Evolutionary conservation across 2,113 vertebrate species (phyloP), one percentile per base, ranked within the genome.

Genomic region (Cryptotis parvus): DNA sequence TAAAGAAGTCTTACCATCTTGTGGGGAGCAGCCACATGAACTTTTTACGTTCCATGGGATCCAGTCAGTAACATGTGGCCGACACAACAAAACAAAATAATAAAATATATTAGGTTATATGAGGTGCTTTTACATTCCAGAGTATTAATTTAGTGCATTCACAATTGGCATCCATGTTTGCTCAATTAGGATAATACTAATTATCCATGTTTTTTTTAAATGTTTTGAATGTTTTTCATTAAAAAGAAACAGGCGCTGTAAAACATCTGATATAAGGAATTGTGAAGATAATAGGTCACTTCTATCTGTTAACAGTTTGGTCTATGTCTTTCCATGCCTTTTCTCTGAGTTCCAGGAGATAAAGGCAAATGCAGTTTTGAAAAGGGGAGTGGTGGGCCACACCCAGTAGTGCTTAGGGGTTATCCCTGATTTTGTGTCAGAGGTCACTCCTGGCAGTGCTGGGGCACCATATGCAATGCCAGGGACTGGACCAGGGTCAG

Each of bases 121-220:
- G 45, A 85, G 65, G 9, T 73, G 37, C 41, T 91, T 93, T 91
- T 70, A 87, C 16, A 87, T 65, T 79, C 52, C 22, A 84, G 41
- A 66, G 58, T 85, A 39, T 82, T 91, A 75, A 52, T 41, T 79
- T 89, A 93, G 76, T 94, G 86, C 63, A 58, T 87, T 41, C 58
- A 80, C 29, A 27, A 2, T 84, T 76, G n/a, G n/a, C 52, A 35
- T 58, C 18, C 55, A 58, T 58, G 55, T 58, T 58, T 58, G 55
- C 55, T 58, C 18, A 58, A 58, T 58, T 24, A 58, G 55, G 55
- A 43, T 74, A 84, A 87, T 27, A 33, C 37, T 55, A 77, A 92
- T 87, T 95, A 68, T 35, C 89, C 14, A 88, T 15, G 66, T 84
- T 93, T 69, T 39, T 92, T 82, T n/a, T n/a, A n/a, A 58, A 16